Conservation (phyloP, 2,113 vertebrate species). For the Pitta sordida region DNA sequence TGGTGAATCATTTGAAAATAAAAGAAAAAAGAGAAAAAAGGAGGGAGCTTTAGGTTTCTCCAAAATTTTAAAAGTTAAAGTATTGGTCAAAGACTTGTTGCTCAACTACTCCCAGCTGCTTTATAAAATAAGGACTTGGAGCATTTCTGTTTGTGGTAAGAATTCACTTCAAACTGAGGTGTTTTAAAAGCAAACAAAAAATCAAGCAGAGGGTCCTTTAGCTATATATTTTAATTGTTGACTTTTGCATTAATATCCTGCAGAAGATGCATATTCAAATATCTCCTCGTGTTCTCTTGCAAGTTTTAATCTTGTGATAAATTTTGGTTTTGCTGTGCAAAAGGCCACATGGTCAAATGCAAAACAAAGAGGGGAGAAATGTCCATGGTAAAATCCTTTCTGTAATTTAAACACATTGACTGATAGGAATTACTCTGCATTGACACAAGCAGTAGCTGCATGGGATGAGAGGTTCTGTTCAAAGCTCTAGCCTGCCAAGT, state of each 20-base stretch:
- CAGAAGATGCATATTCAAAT: fast-evolving
- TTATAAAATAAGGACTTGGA: neutral
- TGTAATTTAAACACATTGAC: neutral
- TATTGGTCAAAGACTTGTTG: neutral
- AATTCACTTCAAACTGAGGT: neutral
- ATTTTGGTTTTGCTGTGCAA: neutral
- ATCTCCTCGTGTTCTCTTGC: neutral
- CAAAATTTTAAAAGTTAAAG: neutral
- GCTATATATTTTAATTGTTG: neutral
- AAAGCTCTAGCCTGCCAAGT: neutral
- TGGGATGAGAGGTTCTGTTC: neutral
- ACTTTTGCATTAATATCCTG: neutral
- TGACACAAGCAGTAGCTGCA: neutral
- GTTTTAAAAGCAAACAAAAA: neutral
- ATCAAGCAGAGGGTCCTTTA: neutral
- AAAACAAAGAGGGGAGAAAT: neutral
- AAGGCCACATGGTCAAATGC: neutral
- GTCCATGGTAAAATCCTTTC: neutral
- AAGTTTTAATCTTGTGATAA: neutral
- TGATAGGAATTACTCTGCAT: neutral
- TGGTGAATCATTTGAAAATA: neutral
- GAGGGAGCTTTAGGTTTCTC: neutral
- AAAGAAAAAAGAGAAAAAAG: neutral
- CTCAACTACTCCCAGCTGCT: neutral
- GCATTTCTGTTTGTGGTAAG: neutral